These are phyloP conservation scores for Melanophora roralis DNA, from an alignment of 2,888 invertebrate genomes.

Conservation along the genomic window DNA sequence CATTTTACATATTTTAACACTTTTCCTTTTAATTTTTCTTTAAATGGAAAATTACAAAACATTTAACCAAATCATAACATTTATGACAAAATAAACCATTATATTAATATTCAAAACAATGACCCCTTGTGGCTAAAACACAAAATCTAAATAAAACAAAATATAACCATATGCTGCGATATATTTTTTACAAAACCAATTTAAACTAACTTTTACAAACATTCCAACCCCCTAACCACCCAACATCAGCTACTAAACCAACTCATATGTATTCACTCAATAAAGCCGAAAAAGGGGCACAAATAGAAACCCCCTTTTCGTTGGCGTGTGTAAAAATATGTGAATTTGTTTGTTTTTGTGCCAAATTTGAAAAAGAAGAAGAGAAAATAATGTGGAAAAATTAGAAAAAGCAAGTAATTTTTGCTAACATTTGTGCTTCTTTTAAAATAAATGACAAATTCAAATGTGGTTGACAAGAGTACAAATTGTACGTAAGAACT, in stretches of 20 bases:
- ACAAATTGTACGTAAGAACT: no score
- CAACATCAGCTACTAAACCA: not conserved
- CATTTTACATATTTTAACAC: no score
- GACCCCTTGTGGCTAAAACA: slow-evolving; percentile 53
- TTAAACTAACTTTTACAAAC: not conserved
- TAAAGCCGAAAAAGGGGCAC: not conserved
- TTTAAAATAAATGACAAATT: slow-evolving; percentile 60
- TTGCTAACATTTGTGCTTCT: slow-evolving; percentile 57
- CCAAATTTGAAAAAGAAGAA: not conserved
- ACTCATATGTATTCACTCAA: not conserved
- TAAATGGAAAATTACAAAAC: not conserved
- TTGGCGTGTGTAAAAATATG: not conserved
- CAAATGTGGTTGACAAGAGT: slow-evolving; percentile 44
- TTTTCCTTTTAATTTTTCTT: no score
- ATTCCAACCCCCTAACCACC: not conserved
- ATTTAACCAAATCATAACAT: slow-evolving; percentile 8
- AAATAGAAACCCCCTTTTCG: slow-evolving; percentile 5
- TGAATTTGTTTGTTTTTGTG: not conserved
- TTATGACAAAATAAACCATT: slow-evolving; percentile 38
- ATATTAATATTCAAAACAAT: slow-evolving; percentile 51
- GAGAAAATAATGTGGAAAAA: not conserved
- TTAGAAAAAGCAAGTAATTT: slow-evolving; percentile 54
- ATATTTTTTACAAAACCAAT: slow-evolving; percentile 33
- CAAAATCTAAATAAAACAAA: slow-evolving; percentile 42
- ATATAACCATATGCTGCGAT: slow-evolving; percentile 58